These are phyloP conservation scores for Brachionus rotundiformis DNA, from an alignment of 1,140 invertebrate genomes.

Conservation along the genomic window DNA sequence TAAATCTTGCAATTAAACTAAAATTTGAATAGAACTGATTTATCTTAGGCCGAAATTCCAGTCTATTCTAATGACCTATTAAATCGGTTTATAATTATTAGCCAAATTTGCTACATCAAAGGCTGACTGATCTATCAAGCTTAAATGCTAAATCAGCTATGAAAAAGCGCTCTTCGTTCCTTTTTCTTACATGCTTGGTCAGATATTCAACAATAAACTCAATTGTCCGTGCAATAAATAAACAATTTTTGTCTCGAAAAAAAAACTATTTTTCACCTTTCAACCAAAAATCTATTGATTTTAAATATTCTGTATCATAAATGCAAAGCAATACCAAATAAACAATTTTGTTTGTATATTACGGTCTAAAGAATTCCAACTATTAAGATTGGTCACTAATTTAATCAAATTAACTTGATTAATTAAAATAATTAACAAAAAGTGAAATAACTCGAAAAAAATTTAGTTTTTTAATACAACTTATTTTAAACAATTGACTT, in stretches of 20 bases:
- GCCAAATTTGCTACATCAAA: constrained; percentile 22
- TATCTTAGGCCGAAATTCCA: constrained; percentile 24
- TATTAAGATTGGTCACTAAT: background rate
- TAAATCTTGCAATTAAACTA: constrained; percentile 19
- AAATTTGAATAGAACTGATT: constrained; percentile 9
- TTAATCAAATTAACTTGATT: background rate
- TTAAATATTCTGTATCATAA: background rate
- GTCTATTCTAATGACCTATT: constrained; percentile 21
- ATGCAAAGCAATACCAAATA: background rate
- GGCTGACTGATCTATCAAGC: background rate
- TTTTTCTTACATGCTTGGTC: background rate
- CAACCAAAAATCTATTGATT: background rate
- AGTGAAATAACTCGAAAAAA: background rate
- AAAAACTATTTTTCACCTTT: background rate
- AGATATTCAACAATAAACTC: constrained; percentile 16
- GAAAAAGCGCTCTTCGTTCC: constrained; percentile 20
- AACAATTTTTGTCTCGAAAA: constrained; percentile 23
- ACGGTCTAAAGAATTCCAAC: background rate
- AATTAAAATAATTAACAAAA: background rate
- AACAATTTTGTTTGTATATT: background rate
- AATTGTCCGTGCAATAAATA: constrained; percentile 14
- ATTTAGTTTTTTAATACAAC: too few species aligned
- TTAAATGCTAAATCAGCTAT: constrained; percentile 43
- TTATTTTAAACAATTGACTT: background rate
- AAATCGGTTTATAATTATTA: constrained; percentile 18